These are phyloP conservation scores for Pteria penguin DNA, from an alignment of 2,888 invertebrate genomes.

Conservation along the genomic window DNA sequence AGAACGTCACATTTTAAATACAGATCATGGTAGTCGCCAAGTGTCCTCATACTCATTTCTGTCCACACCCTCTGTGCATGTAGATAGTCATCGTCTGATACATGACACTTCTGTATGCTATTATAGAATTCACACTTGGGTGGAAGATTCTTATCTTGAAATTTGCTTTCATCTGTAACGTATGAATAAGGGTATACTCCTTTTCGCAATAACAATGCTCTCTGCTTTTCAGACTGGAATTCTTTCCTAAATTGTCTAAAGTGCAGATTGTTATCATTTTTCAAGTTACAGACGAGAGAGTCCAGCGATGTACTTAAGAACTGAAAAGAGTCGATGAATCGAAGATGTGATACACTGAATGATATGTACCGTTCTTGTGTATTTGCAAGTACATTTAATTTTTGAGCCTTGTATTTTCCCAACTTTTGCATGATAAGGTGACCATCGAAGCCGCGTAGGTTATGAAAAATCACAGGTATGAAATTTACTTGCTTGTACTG, in stretches of 20 bases:
- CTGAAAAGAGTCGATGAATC: neutral
- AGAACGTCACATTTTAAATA: slow-evolving; percentile 65
- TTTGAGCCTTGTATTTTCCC: slow-evolving; percentile 21
- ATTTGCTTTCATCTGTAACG: slow-evolving; percentile 35
- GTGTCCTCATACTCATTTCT: slow-evolving; percentile 12
- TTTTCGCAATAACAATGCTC: neutral
- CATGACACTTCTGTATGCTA: slow-evolving; percentile 15
- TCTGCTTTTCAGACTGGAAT: neutral
- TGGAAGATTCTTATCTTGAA: slow-evolving; percentile 36
- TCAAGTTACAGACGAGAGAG: neutral
- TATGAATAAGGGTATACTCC: slow-evolving; percentile 45
- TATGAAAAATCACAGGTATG: slow-evolving; percentile 34
- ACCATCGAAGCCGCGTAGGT: slow-evolving; percentile 29
- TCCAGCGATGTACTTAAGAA: neutral
- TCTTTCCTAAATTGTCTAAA: neutral
- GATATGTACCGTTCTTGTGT: slow-evolving; percentile 30
- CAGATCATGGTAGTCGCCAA: slow-evolving; percentile 59
- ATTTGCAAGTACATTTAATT: slow-evolving; percentile 21
- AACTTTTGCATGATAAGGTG: slow-evolving; percentile 21
- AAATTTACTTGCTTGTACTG: slow-evolving; percentile 17
- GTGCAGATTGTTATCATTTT: neutral
- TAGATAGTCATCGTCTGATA: slow-evolving; percentile 50
- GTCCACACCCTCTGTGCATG: slow-evolving; percentile 46
- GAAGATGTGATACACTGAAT: slow-evolving; percentile 3
- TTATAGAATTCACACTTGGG: slow-evolving; percentile 19